Conservation (phyloP, 2,888 invertebrate species). For the Drosophila borealis region DNA sequence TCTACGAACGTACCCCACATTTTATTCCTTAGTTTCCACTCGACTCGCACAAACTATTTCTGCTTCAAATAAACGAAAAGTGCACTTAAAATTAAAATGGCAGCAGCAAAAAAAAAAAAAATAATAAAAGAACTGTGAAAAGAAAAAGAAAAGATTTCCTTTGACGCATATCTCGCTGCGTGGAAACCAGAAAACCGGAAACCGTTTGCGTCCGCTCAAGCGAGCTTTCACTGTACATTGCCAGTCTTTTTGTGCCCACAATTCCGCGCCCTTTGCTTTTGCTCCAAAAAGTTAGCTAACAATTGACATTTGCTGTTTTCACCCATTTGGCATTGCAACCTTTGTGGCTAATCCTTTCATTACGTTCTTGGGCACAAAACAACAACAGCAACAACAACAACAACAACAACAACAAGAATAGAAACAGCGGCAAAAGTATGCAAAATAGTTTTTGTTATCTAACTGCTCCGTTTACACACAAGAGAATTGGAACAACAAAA, state of each 20-base stretch:
- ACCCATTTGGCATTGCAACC: conserved; percentile 15
- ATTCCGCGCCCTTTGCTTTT: neutral
- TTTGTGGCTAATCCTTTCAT: conserved; percentile 31
- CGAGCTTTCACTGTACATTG: conserved; percentile 11
- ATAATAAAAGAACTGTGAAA: no score
- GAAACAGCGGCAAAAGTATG: conserved; percentile 7
- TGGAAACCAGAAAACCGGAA: no score
- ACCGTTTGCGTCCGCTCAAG: neutral
- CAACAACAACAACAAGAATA: neutral
- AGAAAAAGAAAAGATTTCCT: no score
- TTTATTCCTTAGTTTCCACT: no score
- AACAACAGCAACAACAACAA: conserved; percentile 4
- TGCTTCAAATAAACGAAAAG: no score
- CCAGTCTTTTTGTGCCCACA: conserved; percentile 11
- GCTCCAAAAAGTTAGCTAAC: conserved; percentile 1
- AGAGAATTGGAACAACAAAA: conserved; percentile 3
- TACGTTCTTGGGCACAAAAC: conserved; percentile 16
- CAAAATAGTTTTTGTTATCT: conserved; percentile 8
- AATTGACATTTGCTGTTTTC: conserved; percentile 31
- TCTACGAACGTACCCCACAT: neutral
- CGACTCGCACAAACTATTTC: no score
- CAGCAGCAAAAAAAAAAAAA: no score
- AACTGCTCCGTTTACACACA: conserved; percentile 5
- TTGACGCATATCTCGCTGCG: no score
- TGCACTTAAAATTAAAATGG: no score